Percentiles rank a stretch among this genome's conserved stretches.
Conservation (phyloP, 2,797 vertebrate species). For the Pampus argenteus region DNA sequence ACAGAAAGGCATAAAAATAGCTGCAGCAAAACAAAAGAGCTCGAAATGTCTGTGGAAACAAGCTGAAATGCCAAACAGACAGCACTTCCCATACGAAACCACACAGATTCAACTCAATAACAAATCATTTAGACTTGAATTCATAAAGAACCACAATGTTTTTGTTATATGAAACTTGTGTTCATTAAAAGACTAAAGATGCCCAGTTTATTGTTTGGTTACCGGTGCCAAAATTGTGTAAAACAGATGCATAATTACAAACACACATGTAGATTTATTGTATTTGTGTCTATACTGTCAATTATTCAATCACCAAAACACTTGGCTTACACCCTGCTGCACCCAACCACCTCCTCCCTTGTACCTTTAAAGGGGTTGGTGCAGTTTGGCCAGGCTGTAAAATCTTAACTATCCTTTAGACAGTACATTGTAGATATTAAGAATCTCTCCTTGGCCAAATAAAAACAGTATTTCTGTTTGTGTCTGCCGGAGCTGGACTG, state of each 20-base stretch:
- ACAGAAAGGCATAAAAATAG: constrained; percentile 72
- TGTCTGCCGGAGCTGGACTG: not conserved
- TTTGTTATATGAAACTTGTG: not conserved
- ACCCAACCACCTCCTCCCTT: too few relatives aligned
- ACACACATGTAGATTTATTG: too few relatives aligned
- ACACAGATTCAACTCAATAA: not conserved
- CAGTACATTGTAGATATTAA: not conserved
- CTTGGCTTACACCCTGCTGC: too few relatives aligned
- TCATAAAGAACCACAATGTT: not conserved
- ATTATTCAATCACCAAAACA: too few relatives aligned
- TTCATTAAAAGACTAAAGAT: not conserved
- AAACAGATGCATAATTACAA: too few relatives aligned
- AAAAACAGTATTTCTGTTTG: not conserved
- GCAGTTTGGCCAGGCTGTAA: not conserved
- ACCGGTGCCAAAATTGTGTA: not conserved
- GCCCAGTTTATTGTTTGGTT: accelerated
- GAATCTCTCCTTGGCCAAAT: constrained; percentile 2
- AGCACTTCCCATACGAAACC: constrained; percentile 1
- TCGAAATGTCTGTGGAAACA: constrained; percentile 45
- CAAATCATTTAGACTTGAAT: not conserved
- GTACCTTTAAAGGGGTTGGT: not conserved
- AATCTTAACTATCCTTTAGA: not conserved
- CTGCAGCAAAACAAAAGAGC: constrained; percentile 55
- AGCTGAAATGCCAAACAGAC: constrained; percentile 40
- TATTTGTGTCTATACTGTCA: too few relatives aligned